Evolutionary conservation across 2,113 vertebrate genomes (phyloP).

Genomic region (Pelusios castaneus): DNA sequence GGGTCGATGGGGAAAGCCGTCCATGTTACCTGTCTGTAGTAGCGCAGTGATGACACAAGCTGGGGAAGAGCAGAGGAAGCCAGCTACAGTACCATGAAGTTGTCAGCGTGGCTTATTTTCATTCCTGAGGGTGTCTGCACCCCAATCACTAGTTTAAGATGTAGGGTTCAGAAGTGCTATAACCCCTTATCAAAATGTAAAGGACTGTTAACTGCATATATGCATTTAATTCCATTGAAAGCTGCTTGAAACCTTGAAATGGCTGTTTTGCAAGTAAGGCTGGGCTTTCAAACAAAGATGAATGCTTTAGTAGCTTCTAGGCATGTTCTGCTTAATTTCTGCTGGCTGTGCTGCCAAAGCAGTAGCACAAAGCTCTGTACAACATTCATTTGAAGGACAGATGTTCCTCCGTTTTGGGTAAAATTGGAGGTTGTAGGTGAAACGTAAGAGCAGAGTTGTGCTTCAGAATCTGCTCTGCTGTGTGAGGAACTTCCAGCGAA

Average conservation of each 20-base stretch:
- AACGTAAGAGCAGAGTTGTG: neutral
- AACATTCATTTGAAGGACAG: neutral
- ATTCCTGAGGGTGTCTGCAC: neutral
- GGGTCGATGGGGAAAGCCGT: neutral
- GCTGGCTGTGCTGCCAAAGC: neutral
- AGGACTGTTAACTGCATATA: neutral
- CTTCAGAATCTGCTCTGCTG: neutral
- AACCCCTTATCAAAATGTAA: neutral
- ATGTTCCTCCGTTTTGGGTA: neutral
- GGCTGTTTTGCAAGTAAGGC: neutral
- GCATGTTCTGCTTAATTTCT: neutral
- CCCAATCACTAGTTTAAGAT: fast-evolving
- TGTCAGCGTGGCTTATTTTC: neutral
- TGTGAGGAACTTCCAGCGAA: neutral
- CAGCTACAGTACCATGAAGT: neutral
- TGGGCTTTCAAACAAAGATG: neutral
- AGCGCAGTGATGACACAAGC: fast-evolving
- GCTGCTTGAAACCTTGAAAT: neutral
- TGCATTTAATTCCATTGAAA: neutral
- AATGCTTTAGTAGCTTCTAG: neutral
- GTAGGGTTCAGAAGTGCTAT: neutral
- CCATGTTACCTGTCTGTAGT: neutral
- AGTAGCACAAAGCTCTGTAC: neutral
- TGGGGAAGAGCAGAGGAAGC: neutral
- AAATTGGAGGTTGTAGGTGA: neutral